Percentiles rank a stretch among this genome's conserved stretches.
Conservation (phyloP, 2,113 vertebrate species). For the Acrocephalus arundinaceus region DNA sequence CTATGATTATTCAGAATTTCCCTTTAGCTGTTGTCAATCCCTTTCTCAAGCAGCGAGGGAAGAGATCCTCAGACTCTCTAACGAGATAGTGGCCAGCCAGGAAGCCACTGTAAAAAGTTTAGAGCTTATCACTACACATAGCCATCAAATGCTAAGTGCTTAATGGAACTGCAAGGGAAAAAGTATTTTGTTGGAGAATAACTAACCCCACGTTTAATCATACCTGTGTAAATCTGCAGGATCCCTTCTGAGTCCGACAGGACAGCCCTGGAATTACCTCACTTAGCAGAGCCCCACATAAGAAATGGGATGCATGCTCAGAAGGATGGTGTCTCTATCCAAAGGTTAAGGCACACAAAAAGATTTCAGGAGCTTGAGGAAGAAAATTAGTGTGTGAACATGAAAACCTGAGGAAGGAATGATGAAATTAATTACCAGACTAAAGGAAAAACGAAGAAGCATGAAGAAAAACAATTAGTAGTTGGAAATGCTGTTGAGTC, state of each 20-base stretch:
- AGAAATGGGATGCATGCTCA: background rate
- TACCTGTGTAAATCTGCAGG: background rate
- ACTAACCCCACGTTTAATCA: background rate
- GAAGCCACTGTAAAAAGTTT: background rate
- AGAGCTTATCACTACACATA: background rate
- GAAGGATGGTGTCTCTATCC: background rate
- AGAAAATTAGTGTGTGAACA: conserved; percentile 30
- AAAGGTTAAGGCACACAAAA: background rate
- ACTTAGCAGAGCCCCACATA: background rate
- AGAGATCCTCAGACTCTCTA: background rate
- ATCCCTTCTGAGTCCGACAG: background rate
- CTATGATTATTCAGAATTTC: background rate
- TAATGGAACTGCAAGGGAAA: background rate
- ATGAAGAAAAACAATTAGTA: conserved; percentile 41
- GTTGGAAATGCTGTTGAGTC: conserved; percentile 2
- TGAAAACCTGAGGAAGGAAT: conserved; percentile 20
- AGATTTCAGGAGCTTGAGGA: conserved; percentile 6
- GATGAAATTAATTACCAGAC: conserved; percentile 38
- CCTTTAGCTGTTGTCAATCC: background rate
- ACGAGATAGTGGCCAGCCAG: background rate
- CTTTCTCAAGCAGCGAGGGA: background rate
- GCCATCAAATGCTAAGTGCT: background rate
- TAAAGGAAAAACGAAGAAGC: conserved; percentile 36
- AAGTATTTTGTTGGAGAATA: background rate
- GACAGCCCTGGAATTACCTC: background rate